phyloP scores from a whole-genome alignment of 64 coral and sea anemone genomes.

The Porites lutea region DNA sequence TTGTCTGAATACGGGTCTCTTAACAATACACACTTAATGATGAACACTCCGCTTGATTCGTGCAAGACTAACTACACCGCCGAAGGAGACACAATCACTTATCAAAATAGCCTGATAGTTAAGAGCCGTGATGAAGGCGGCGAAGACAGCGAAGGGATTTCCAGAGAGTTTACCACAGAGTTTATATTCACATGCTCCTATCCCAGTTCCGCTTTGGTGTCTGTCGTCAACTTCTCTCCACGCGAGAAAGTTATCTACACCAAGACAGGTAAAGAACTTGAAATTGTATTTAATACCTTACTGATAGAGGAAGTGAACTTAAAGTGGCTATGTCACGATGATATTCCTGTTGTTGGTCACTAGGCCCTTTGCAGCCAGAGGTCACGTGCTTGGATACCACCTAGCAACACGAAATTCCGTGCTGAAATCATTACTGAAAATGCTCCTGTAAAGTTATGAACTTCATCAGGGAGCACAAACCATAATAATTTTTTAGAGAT shows the following conservation, averaged over 20 bases:
- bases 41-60: slow-evolving; percentile 48
- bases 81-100: slow-evolving; percentile 37
- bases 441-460: no score
- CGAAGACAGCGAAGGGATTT: slow-evolving; percentile 1
- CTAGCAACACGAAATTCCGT: no score
- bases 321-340: no score
- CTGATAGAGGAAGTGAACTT: no score
- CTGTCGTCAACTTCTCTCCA: slow-evolving; percentile 73
- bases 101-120: slow-evolving; percentile 63
- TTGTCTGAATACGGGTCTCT: neutral
- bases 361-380: no score
- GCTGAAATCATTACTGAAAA: no score
- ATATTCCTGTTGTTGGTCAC: no score
- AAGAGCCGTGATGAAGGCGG: neutral
- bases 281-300: no score
- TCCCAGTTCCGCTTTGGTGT: slow-evolving; percentile 37
- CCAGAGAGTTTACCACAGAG: slow-evolving; percentile 62
- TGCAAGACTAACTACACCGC: slow-evolving; percentile 65
- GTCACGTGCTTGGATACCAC: no score
- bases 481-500: no score
- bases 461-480: no score
- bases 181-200: slow-evolving; percentile 76
- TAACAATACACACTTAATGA: slow-evolving; percentile 12
- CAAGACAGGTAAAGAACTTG: slow-evolving; percentile 13
- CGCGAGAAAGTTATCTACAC: slow-evolving; percentile 70